Base-by-base conservation (phyloP, 35 echinoderm and acorn worm species). In the Lytechinus pictus region DNA sequence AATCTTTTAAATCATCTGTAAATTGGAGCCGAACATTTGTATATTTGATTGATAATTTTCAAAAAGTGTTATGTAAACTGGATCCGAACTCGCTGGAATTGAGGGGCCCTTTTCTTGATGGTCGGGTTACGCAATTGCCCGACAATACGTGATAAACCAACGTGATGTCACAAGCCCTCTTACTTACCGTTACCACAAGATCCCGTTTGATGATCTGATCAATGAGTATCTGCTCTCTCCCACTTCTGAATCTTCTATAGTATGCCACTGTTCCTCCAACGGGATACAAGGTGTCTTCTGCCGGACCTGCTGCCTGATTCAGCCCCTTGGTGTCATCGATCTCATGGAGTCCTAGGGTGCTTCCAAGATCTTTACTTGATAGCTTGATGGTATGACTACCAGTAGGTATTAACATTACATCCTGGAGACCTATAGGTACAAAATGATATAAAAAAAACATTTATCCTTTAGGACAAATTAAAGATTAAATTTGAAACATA, bases 151-250 rank as follows among this genome's bases (percentile, higher is more conserved):
- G 33, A 44, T 44, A 44, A 16, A 12, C 57, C n/a, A n/a, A n/a
- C n/a, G n/a, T n/a, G n/a, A n/a, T n/a, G n/a, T n/a, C n/a, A 72
- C 16, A 72, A 58, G 72, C 16, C 16, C 6, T 72, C 16, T 7
- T 24, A 97, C 96, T 97, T 55, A 97, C 96, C 57, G 90, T 95
- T 12, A 97, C 91, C 19, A 93, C 94, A 12, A 97, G 7, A 53
- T 94, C 71, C 89, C 86, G 66, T 24, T 52, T 95, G 14, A 94
- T 91, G 54, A 95, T 89, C 6, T 89, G 61, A 11, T 95, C 89
- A 14, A 97, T 95, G 71, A 94, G 21, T n/a, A 94, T 92, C n/a
- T 94, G 88, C 89, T 97, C 96, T 54, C 96, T 92, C 4, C 96
- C 96, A 90, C 94, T 97, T 14, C 95, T 95, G 61, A 95, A 92